Evolutionary conservation across 64 coral and sea anemone genomes (phyloP), one percentile per base, ranked within the genome.

Genomic region (Montipora efflorescens): DNA sequence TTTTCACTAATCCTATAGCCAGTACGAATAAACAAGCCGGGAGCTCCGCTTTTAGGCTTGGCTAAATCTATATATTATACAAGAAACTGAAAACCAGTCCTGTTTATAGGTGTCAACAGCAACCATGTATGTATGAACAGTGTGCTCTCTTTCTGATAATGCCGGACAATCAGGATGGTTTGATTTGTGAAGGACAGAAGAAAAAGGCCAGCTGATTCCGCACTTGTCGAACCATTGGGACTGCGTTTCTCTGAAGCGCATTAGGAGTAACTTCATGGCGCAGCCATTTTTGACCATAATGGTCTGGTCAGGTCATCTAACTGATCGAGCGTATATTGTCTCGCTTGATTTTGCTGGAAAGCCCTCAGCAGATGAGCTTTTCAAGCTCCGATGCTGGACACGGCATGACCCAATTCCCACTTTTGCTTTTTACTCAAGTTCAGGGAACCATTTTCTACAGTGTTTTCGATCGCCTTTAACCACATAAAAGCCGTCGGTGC

Each of bases 321-420:
- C 28, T 48, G 7, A 12, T 21, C 36, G 12, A 77, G 36, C 7
- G 45, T 47, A 36, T 36, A 8, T 77, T 36, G 25, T 47, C 73
- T 93, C 6, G 91, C 91, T 87, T 66, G 47, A 10, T 93, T 62
- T 88, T 88, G 85, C 9, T 94, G 78, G 23, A 94, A 89, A 75
- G 93, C 15, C 69, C 93, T 88, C 45, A 94, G 21, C 70, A 94
- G 25, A 81, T 87, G 83, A 21, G 83, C 78, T 93, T 93, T 88
- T 74, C 91, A 93, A 20, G 91, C 80, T 18, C 87, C 62, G 22
- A 93, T 93, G 8, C 75, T 67, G 28, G 76, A 78, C 48, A 78
- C 45, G 44, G 45, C 0, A 18, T 78, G 76, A 48, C 48, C 76
- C 3, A 78, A 78, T 4, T 94, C 85, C 92, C 92, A 94, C 84